phyloP scores from a whole-genome alignment of 2,797 vertebrate genomes.

The Lycodopsis pacificus region DNA sequence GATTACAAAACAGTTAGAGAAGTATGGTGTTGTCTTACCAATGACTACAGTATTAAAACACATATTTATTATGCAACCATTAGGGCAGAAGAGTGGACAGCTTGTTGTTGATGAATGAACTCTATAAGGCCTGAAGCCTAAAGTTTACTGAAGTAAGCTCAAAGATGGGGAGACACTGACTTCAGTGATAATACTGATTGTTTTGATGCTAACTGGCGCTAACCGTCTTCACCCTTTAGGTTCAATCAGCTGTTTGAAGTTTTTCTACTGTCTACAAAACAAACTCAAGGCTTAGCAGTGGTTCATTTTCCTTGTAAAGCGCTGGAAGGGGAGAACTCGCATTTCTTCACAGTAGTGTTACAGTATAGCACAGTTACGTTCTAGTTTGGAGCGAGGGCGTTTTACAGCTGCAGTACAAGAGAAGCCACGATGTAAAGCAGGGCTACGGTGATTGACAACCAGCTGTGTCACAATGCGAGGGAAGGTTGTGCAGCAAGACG shows the following conservation, averaged over 20 bases:
- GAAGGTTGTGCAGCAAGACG: slow-evolving; percentile 33
- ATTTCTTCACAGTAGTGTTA: slow-evolving; percentile 76
- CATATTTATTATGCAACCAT: slow-evolving; percentile 57
- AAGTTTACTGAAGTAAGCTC: slow-evolving; percentile 25
- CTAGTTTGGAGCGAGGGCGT: slow-evolving; percentile 57
- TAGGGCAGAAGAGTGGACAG: slow-evolving; percentile 38
- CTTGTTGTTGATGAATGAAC: slow-evolving; percentile 22
- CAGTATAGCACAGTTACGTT: slow-evolving; percentile 65
- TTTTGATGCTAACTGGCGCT: slow-evolving; percentile 45
- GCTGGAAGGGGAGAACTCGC: slow-evolving; percentile 35
- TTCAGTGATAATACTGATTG: slow-evolving; percentile 62
- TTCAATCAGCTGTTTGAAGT: slow-evolving; percentile 28
- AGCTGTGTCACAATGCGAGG: slow-evolving; percentile 35
- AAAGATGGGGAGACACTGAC: slow-evolving; percentile 42
- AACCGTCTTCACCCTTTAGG: slow-evolving; percentile 18
- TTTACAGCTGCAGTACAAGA: slow-evolving; percentile 41
- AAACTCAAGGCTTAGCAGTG: slow-evolving; percentile 57
- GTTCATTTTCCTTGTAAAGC: slow-evolving; percentile 56
- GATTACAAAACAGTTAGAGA: slow-evolving; percentile 61
- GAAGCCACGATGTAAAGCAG: slow-evolving; percentile 52
- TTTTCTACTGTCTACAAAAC: slow-evolving; percentile 17
- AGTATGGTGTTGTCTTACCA: slow-evolving; percentile 52
- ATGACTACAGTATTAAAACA: slow-evolving; percentile 55
- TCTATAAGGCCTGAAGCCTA: slow-evolving; percentile 25
- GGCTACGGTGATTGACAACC: slow-evolving; percentile 36